Percentiles rank a stretch among this genome's conserved stretches.
Conservation (phyloP, 2,888 invertebrate genomes). For the Liopterus haemorrhoidalis region DNA sequence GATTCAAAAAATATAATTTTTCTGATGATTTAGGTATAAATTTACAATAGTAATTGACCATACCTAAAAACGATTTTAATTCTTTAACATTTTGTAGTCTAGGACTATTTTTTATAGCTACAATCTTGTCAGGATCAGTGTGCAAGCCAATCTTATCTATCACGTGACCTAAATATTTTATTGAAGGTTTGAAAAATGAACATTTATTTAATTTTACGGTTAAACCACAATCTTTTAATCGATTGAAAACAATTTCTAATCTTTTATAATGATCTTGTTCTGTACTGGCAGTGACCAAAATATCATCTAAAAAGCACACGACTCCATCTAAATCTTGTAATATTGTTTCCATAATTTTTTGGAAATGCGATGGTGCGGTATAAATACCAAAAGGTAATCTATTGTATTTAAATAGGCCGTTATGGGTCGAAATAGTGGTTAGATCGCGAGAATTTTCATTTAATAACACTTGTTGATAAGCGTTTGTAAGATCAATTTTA, state of each 20-base stretch:
- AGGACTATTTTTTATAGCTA: too few species aligned
- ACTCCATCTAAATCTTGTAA: conserved; percentile 16
- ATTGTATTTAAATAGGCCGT: conserved; percentile 36
- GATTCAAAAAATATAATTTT: neutral
- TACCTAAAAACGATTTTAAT: too few species aligned
- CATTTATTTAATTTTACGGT: conserved; percentile 9
- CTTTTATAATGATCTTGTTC: too few species aligned
- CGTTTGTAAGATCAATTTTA: conserved; percentile 28
- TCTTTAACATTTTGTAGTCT: too few species aligned
- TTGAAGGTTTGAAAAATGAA: conserved; percentile 16
- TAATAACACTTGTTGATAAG: too few species aligned
- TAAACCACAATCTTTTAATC: too few species aligned
- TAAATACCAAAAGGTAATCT: conserved; percentile 38
- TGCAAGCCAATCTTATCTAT: too few species aligned
- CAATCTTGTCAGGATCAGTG: too few species aligned
- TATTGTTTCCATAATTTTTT: conserved; percentile 28
- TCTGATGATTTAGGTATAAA: conserved; percentile 5
- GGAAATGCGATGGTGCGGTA: conserved; percentile 38
- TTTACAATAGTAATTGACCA: too few species aligned
- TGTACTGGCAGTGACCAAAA: too few species aligned
- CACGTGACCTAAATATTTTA: too few species aligned
- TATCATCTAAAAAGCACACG: conserved; percentile 21
- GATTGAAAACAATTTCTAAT: too few species aligned
- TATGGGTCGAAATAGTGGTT: conserved; percentile 28
- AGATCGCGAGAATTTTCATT: conserved; percentile 23